Evolutionary conservation across 2,113 vertebrate genomes (phyloP).

Genomic region (Agapornis roseicollis): DNA sequence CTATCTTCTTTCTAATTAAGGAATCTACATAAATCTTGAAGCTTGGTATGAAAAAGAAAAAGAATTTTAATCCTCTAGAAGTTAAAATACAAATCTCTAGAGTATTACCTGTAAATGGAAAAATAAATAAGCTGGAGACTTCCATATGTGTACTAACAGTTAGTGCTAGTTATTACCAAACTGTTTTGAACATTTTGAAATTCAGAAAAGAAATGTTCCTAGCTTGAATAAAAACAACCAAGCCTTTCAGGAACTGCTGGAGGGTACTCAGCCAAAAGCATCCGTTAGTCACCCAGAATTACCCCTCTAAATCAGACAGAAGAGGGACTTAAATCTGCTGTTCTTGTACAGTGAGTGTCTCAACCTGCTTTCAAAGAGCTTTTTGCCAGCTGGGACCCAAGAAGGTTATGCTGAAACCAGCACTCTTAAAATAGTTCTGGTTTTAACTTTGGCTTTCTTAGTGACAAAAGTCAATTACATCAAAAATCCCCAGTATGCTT

Average conservation of each 20-base stretch:
- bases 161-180: not conserved
- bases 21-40: not conserved
- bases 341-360: not conserved
- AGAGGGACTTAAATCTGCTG: constrained; percentile 42
- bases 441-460: constrained; percentile 24
- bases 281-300: constrained; percentile 50
- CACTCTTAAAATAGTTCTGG: constrained; percentile 38
- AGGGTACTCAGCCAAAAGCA: constrained; percentile 44
- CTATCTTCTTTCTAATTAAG: not conserved
- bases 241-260: constrained; percentile 40
- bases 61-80: not conserved
- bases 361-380: constrained; percentile 14
- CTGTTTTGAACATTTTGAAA: not conserved
- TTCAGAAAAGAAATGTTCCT: not conserved
- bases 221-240: constrained; percentile 9
- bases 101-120: not conserved
- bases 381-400: constrained; percentile 41
- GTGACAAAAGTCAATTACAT: not conserved
- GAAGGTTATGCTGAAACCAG: constrained; percentile 41
- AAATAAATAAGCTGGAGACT: not conserved
- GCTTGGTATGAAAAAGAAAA: not conserved
- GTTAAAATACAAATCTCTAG: not conserved
- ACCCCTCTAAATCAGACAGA: constrained; percentile 41
- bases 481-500: not conserved
- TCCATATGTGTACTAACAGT: not conserved